Conservation (phyloP, 1,140 invertebrate genomes). For the Cotesia glomerata region DNA sequence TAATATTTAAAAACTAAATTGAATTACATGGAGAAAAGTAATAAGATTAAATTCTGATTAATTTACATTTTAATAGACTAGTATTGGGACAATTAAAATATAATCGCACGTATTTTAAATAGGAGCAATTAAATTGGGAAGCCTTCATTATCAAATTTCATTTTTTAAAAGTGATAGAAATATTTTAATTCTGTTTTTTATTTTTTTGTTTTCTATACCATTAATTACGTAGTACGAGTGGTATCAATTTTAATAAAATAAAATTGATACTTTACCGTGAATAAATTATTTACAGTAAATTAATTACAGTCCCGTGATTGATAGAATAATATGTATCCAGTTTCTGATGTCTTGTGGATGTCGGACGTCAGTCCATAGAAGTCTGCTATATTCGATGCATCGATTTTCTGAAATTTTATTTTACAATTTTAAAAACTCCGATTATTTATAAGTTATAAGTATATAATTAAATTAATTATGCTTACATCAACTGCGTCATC, state of each 20-base stretch:
- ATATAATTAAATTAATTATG: constrained; percentile 40
- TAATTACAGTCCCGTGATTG: constrained; percentile 86
- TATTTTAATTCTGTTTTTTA: background rate
- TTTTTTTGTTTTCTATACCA: no score
- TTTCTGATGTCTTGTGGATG: constrained; percentile 98
- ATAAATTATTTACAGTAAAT: constrained; percentile 15
- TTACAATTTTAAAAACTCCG: background rate
- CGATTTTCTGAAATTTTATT: constrained; percentile 87
- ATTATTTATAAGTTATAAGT: no score
- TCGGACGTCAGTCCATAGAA: constrained; percentile 99
- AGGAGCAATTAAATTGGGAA: constrained; percentile 15
- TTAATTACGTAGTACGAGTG: no score
- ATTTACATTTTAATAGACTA: constrained; percentile 51
- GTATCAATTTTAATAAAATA: constrained; percentile 27
- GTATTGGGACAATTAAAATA: constrained; percentile 50
- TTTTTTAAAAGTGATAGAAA: background rate
- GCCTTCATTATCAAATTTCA: constrained; percentile 5
- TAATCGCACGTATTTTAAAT: constrained; percentile 30
- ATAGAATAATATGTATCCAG: constrained; percentile 99
- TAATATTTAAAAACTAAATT: constrained; percentile 1
- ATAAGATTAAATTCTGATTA: constrained; percentile 19
- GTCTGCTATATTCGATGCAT: constrained; percentile 97
- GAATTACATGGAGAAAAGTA: constrained; percentile 6
- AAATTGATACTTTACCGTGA: constrained; percentile 29
- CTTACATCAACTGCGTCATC: constrained; percentile 99